Evolutionary conservation across 2,113 vertebrate genomes (phyloP).

Genomic region (Miniopterus natalensis): DNA sequence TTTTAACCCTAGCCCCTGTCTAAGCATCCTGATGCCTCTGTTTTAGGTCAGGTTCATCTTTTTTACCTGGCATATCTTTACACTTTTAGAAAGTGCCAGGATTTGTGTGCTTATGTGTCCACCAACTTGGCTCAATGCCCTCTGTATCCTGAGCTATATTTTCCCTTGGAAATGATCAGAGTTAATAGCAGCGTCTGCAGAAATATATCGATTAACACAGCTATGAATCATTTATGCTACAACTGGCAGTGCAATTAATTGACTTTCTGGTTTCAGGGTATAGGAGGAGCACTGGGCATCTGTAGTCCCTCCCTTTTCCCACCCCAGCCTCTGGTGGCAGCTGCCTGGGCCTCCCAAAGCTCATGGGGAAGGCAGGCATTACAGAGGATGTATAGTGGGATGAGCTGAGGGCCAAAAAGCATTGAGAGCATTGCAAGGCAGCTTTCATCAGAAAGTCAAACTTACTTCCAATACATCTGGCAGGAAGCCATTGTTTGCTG

Average conservation of each 20-base stretch:
- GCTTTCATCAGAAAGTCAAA: conserved; percentile 10
- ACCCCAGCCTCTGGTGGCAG: background rate
- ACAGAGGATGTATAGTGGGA: background rate
- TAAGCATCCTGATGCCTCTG: background rate
- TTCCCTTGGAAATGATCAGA: conserved; percentile 38
- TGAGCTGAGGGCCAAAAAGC: background rate
- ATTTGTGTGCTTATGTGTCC: background rate
- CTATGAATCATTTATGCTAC: conserved; percentile 61
- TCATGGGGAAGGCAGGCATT: background rate
- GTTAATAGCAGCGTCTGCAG: conserved; percentile 29
- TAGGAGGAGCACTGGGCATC: background rate
- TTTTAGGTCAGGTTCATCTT: background rate
- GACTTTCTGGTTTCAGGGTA: conserved; percentile 23
- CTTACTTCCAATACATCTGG: conserved; percentile 14
- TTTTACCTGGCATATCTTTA: background rate
- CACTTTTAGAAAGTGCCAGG: background rate
- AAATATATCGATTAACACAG: conserved; percentile 18
- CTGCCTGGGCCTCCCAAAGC: background rate
- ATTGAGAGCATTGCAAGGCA: background rate
- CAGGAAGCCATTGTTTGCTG: background rate
- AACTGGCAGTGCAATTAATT: background rate
- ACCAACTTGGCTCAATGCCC: background rate
- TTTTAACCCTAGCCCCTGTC: background rate
- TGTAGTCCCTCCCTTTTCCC: background rate
- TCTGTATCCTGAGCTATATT: background rate